Evolutionary conservation across 1,140 invertebrate species (phyloP), one percentile per base, ranked within the genome.

Genomic region (Brachionus sp.): DNA sequence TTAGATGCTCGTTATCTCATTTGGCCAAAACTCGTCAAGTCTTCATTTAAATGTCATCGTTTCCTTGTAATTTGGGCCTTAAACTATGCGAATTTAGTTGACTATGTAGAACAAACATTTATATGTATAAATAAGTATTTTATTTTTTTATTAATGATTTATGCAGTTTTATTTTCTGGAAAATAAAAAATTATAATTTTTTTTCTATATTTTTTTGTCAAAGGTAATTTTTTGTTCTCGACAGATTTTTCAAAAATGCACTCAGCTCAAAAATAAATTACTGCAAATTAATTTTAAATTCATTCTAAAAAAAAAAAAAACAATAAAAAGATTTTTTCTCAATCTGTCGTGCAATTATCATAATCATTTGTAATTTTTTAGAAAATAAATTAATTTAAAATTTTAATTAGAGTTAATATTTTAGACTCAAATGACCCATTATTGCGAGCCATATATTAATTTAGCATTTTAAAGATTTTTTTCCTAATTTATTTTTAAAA

Each of bases 111-210:
- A 23, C 50, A 57, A 57, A 57, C 19, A 57, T 57, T 19, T 57
- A n/a, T 29, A 29, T 2, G 29, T 29, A 29, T 29, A 29, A 2
- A 29, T 29, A 29, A 2, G 3, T 29, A 29, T 19, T 23, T 57
- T 57, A 7, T 57, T 57, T 53, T n/a, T 0, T 53, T 53, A 16
- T 16, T 53, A 16, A 16, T 53, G 46, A 53, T 53, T 53, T 57
- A 57, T 57, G 50, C 50, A 57, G 50, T 57, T 57, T 46, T 57
- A 57, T 25, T 57, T 57, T 57, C 50, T 57, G 50, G 50, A 57
- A 57, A 57, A 57, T 57, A 29, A 0, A 57, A 16, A 57, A 57
- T 57, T 57, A 57, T 57, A 57, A 57, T 53, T 53, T 53, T 57
- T 57, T 29, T 29, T 29, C 3, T 29, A n/a, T 39, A 39, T 50